Evolutionary conservation across 2,113 vertebrate genomes (phyloP).

Genomic region (Lethenteron reissneri): DNA sequence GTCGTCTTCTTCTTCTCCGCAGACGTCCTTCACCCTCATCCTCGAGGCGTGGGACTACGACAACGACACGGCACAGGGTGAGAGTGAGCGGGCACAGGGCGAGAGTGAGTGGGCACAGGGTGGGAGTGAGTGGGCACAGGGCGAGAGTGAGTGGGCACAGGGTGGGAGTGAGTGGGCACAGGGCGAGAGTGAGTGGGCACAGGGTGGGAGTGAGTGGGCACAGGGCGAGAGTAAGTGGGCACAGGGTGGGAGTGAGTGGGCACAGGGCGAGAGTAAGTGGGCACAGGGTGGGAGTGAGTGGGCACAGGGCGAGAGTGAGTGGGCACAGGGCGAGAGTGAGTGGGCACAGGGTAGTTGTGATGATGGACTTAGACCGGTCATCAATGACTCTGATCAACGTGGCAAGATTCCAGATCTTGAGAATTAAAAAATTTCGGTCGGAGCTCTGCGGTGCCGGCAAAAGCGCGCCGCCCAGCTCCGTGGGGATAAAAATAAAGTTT

Average conservation of each 20-base stretch:
- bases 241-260: not conserved
- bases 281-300: too few species aligned
- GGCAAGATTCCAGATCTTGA: too few species aligned
- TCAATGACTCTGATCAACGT: too few species aligned
- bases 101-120: conserved; percentile 8
- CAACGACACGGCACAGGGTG: conserved; percentile 19
- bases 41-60: conserved; percentile 28
- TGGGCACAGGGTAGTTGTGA: too few species aligned
- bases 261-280: conserved; percentile 5
- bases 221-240: conserved; percentile 7
- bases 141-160: conserved; percentile 7
- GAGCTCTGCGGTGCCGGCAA: too few species aligned
- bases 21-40: conserved; percentile 33
- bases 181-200: conserved; percentile 7
- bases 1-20: conserved; percentile 15
- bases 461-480: too few species aligned
- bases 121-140: conserved; percentile 7
- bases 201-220: conserved; percentile 7
- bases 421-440: too few species aligned
- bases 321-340: too few species aligned
- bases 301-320: too few species aligned
- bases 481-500: too few species aligned
- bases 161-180: conserved; percentile 7
- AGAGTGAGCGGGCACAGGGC: conserved; percentile 7
- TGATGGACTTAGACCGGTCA: too few species aligned